Evolutionary conservation across 2,797 vertebrate genomes (phyloP).

Genomic region (Sebastes minor): DNA sequence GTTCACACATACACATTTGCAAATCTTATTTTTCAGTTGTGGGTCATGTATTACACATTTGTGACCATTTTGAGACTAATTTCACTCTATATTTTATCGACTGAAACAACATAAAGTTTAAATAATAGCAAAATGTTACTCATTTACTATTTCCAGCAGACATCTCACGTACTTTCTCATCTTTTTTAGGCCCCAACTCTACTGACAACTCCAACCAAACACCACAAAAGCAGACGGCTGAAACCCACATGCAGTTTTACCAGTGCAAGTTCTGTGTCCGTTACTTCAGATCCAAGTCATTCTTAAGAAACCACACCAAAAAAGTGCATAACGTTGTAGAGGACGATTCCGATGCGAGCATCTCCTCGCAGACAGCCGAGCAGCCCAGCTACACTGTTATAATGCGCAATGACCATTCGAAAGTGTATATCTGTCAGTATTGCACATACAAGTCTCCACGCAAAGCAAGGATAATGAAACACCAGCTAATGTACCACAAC

Average conservation of each 20-base stretch:
- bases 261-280: slow-evolving; percentile 99
- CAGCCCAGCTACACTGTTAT: slow-evolving; percentile 89
- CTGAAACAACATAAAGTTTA: not conserved
- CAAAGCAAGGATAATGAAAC: slow-evolving; percentile 92
- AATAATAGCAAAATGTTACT: not conserved
- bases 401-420: slow-evolving; percentile 91
- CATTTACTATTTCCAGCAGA: not conserved
- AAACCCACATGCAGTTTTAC: slow-evolving; percentile 88
- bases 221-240: slow-evolving; percentile 85
- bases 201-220: slow-evolving; percentile 85
- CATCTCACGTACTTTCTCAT: slow-evolving; percentile 28
- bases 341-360: slow-evolving; percentile 76
- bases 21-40: too few relatives aligned
- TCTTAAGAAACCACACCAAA: slow-evolving; percentile 94
- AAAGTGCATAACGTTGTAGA: slow-evolving; percentile 90
- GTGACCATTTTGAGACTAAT: too few relatives aligned
- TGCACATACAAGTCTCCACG: slow-evolving; percentile 97
- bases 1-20: too few relatives aligned
- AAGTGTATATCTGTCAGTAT: slow-evolving; percentile 95
- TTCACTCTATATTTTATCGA: not conserved
- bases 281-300: slow-evolving; percentile 97
- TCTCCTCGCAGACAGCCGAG: slow-evolving; percentile 79
- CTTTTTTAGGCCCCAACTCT: slow-evolving; percentile 87
- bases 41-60: too few relatives aligned
- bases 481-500: slow-evolving; percentile 96